Evolutionary conservation across 2,113 vertebrate genomes (phyloP).

Genomic region (Balaenoptera acutorostrata): DNA sequence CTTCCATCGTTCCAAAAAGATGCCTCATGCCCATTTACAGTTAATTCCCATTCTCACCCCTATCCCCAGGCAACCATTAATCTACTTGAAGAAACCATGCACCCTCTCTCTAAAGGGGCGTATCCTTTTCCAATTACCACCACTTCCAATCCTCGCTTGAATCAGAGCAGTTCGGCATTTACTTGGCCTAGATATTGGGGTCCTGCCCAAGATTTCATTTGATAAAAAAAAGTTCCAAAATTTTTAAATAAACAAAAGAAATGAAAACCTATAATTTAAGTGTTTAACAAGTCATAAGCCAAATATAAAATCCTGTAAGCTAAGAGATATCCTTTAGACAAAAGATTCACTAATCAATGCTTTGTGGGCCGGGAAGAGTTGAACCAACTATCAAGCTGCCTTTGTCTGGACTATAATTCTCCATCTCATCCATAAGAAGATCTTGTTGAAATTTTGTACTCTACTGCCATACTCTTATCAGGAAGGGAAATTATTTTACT

Average conservation of each 20-base stretch:
- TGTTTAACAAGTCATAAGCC: not conserved
- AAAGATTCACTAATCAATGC: not conserved
- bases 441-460: not conserved
- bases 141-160: not conserved
- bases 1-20: not conserved
- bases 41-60: not conserved
- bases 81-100: not conserved
- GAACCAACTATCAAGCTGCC: not conserved
- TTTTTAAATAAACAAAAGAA: slow-evolving; percentile 4
- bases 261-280: not conserved
- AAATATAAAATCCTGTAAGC: not conserved
- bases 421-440: not conserved
- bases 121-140: not conserved
- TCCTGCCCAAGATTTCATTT: not conserved
- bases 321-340: not conserved
- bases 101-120: not conserved
- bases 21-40: not conserved
- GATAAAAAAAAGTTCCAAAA: not conserved
- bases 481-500: slow-evolving; percentile 5
- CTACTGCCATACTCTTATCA: not conserved
- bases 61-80: not conserved
- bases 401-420: not conserved
- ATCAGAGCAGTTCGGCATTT: not conserved
- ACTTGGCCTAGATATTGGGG: not conserved
- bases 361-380: not conserved